Base-by-base conservation (phyloP, 2,113 vertebrate species). In the Labeo rohita region DNA sequence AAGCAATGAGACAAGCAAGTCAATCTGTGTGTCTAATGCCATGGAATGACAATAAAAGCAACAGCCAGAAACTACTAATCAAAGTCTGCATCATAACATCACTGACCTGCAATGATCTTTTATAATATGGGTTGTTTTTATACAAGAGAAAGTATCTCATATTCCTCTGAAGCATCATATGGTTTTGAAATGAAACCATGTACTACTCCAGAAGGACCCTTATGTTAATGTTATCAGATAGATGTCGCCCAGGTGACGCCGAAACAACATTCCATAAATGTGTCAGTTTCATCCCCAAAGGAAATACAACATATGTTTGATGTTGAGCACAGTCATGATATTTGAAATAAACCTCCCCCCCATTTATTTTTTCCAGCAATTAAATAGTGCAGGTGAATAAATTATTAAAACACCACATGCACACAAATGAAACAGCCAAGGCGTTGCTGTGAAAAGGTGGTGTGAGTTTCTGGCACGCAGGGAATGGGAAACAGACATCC, bases 401-500 rank as follows among this genome's bases (percentile, higher is more conserved):
- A 16, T 28, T 54, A 65, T 73, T 52, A n/a, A 84, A 70, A 84
- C 18, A 54, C 84, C 59, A 70, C 54, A 43, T 36, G 9, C 70
- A 76, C 8, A 72, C 59, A 79, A 63, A 76, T 16, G 12, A 59
- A 9, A 9, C 1, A 66, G 77, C 15, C 28, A 36, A 83, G 70
- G 12, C 47, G 21, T 15, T 45, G 34, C 49, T 13, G 63, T 47
- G 76, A 59, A 83, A 56, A 65, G 18, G 28, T 61, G 73, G 63
- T 65, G 43, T 66, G 34, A 47, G n/a, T 73, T 66, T 80, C 36
- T 86, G 59, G 80, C 70, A 80, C 36, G 66, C 63, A 59, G 34
- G n/a, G 80, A 61, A 52, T 13, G 80, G 47, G 63, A 77, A 83
- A 85, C n/a, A 80, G 8, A 50, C 88, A 92, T 93, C 87, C 85